A percentile compares a stretch with the other conserved stretches of the same genome.
Conservation (phyloP, 2,888 invertebrate genomes). For the Tenthredo mesomela region DNA sequence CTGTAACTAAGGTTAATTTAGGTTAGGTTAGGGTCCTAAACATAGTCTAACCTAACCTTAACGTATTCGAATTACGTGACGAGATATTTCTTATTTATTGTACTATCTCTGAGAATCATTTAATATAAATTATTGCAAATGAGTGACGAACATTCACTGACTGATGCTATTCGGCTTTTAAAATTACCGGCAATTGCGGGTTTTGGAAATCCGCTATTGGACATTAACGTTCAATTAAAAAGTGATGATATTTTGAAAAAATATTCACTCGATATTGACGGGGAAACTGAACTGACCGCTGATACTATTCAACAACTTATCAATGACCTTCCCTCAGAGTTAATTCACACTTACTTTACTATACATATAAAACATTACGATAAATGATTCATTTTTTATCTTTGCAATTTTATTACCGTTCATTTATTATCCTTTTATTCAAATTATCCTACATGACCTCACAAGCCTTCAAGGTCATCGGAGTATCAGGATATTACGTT, state of each 20-base stretch:
- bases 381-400: not conserved
- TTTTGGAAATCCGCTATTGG: constrained; percentile 76
- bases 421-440: not conserved
- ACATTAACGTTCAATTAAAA: constrained; percentile 67
- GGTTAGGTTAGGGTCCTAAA: not conserved
- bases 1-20: not conserved
- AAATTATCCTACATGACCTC: not conserved
- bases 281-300: constrained; percentile 70
- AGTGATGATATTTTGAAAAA: constrained; percentile 69
- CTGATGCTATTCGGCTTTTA: constrained; percentile 49
- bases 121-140: constrained; percentile 6
- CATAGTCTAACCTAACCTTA: not conserved
- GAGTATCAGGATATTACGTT: not conserved
- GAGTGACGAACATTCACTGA: constrained; percentile 1
- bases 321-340: constrained; percentile 68
- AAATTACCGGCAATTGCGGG: constrained; percentile 69
- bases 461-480: not conserved
- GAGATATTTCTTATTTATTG: not conserved
- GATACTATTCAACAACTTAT: constrained; percentile 68
- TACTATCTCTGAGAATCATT: not conserved
- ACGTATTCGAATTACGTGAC: constrained; percentile 23
- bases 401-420: not conserved
- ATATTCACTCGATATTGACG: constrained; percentile 70
- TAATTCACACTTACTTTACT: constrained; percentile 58
- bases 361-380: constrained; percentile 16